Conservation (phyloP, 23 tunicate species). For the Oikopleura albicans region DNA sequence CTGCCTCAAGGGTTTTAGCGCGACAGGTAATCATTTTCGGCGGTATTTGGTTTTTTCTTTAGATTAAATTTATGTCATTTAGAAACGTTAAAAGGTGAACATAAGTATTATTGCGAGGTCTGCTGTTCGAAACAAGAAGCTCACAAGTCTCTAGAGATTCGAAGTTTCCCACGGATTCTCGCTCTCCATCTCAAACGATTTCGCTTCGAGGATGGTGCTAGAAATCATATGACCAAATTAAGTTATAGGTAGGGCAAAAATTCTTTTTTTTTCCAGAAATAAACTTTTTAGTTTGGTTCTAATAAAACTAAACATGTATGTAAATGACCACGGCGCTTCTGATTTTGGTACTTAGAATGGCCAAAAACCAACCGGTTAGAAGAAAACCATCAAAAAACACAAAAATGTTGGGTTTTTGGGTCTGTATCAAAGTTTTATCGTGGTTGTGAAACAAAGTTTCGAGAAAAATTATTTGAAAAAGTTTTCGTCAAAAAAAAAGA, state of each 20-base stretch:
- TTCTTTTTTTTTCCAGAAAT: too few species aligned
- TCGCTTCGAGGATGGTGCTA: slow-evolving; percentile 17
- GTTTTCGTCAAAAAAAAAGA: too few species aligned
- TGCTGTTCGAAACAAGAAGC: slow-evolving; percentile 30
- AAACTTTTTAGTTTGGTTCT: too few species aligned
- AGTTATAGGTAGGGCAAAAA: slow-evolving; percentile 2
- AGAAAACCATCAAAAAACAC: too few species aligned
- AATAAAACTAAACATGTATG: too few species aligned
- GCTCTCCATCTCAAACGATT: slow-evolving; percentile 85
- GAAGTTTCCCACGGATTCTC: slow-evolving; percentile 35
- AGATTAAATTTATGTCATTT: not conserved
- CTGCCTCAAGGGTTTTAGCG: slow-evolving; percentile 18
- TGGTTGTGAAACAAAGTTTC: too few species aligned
- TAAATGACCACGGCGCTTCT: too few species aligned
- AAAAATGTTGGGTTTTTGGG: too few species aligned
- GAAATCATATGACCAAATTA: slow-evolving; percentile 7
- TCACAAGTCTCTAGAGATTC: not conserved
- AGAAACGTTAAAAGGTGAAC: slow-evolving; percentile 77
- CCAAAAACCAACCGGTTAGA: too few species aligned
- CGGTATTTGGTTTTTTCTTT: not conserved
- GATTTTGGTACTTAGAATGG: too few species aligned
- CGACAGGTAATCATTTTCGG: not conserved
- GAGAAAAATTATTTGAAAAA: too few species aligned
- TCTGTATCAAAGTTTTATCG: too few species aligned
- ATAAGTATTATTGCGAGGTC: slow-evolving; percentile 90